Evolutionary conservation across 2,888 invertebrate genomes (phyloP).

Genomic region (Phymatocera aterrima): DNA sequence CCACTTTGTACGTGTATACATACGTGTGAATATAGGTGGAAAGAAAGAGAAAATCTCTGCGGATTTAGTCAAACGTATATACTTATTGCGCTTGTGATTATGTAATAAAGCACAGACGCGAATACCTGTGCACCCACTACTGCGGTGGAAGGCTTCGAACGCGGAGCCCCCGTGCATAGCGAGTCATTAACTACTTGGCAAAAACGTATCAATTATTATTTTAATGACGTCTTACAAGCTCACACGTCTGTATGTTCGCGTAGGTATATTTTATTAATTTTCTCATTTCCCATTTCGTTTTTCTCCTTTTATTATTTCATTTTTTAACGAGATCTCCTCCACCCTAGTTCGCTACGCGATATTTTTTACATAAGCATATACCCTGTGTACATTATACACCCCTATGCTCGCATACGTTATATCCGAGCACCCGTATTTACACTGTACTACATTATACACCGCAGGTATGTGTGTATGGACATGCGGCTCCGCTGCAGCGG

Average conservation of each 20-base stretch:
- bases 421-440: no score
- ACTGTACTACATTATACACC: no score
- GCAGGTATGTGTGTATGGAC: no score
- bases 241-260: slow-evolving; percentile 15
- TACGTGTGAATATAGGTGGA: not conserved
- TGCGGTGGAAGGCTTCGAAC: not conserved
- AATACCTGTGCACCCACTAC: not conserved
- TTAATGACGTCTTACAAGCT: slow-evolving; percentile 37
- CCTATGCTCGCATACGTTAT: no score
- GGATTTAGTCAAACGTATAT: slow-evolving; percentile 29
- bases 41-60: not conserved
- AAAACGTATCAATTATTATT: slow-evolving; percentile 45
- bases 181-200: slow-evolving; percentile 42
- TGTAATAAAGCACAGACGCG: not conserved
- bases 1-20: not conserved
- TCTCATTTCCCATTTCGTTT: not conserved
- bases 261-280: not conserved
- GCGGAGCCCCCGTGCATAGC: not conserved
- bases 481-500: no score
- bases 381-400: no score
- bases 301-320: not conserved
- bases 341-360: no score
- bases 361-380: no score
- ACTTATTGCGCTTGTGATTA: slow-evolving; percentile 30
- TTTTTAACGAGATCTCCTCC: slow-evolving; percentile 4